Evolutionary conservation across 2,113 vertebrate genomes (phyloP), one percentile per base, ranked within the genome.

Genomic region (Megaleporinus macrocephalus): DNA sequence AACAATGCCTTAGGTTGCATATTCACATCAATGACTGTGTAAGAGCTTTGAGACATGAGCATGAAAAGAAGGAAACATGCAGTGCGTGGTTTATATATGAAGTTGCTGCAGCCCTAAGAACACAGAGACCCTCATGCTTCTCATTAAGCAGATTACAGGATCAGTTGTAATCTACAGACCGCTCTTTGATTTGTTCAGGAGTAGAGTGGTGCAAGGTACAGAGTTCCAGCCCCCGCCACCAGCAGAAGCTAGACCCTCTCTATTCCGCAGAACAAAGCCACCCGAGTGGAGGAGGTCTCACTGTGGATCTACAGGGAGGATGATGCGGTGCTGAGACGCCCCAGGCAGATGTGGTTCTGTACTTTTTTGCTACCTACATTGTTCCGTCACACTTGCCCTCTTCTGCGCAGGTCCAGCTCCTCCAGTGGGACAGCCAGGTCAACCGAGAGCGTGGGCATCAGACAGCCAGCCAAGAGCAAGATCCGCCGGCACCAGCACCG

Each of bases 401-500:
- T 79, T 24, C 69, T 0, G 63, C 14, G 75, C 66, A 95, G 93
- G 86, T 94, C 93, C 10, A 90, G 83, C 66, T 88, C 90, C 0
- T 93, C 92, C 69, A 82, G 85, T 3, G 87, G 88, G 0, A 89
- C 89, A 65, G 74, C 79, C 36, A 84, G 82, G 71, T 92, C 91
- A 1, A 83, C 76, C 0, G 94, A 94, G 80, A 86, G 80, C 0
- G 86, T 79, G 29, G 70, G 79, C 22, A 24, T 89, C 86, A 87
- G 90, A 47, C 93, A 92, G 76, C 92, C 92, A 15, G 84, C 90
- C 81, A 93, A 91, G 86, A 93, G 76, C 83, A 91, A 87, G 80
- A 89, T 94, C 87, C 91, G 85, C 33, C 85, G 86, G 30, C 93
- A 94, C 82, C 92, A 91, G 85, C 91, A 93, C 86, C 91, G 93